A percentile compares a stretch with the other conserved stretches of the same genome.
Conservation (phyloP, 2,113 vertebrate species). For the Sphyrna mokarran region DNA sequence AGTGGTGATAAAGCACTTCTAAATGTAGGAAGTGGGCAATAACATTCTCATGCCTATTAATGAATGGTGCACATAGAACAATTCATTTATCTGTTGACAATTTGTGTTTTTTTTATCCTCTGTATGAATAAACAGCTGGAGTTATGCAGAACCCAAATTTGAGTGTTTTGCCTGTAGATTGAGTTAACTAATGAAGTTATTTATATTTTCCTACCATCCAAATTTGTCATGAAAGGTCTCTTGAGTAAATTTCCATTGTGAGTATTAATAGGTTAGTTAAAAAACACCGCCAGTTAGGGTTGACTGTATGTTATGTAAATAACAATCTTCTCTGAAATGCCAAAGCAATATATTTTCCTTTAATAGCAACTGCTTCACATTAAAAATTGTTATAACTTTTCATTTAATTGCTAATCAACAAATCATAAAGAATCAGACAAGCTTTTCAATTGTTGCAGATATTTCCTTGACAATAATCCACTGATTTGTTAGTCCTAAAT, state of each 20-base stretch:
- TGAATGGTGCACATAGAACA: neutral
- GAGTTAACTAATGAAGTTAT: neutral
- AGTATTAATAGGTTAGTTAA: neutral
- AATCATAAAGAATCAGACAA: neutral
- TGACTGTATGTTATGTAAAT: neutral
- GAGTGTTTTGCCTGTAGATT: neutral
- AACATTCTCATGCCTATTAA: neutral
- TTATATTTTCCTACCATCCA: no score
- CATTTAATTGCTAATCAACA: neutral
- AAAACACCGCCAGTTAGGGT: neutral
- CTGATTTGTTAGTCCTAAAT: slow-evolving; percentile 7
- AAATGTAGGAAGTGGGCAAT: neutral
- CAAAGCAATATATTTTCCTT: neutral
- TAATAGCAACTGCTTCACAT: neutral
- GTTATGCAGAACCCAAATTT: neutral
- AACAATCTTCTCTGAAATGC: neutral
- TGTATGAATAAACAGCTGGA: neutral
- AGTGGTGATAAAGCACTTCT: neutral
- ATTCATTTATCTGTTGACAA: neutral
- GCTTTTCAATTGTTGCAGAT: neutral
- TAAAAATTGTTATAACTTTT: neutral
- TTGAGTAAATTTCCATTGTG: neutral
- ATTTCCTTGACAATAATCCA: slow-evolving; percentile 27
- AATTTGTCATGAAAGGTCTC: neutral
- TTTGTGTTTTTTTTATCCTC: no score